Evolutionary conservation across 2,113 vertebrate species (phyloP).

Genomic region (Scopus umbretta): DNA sequence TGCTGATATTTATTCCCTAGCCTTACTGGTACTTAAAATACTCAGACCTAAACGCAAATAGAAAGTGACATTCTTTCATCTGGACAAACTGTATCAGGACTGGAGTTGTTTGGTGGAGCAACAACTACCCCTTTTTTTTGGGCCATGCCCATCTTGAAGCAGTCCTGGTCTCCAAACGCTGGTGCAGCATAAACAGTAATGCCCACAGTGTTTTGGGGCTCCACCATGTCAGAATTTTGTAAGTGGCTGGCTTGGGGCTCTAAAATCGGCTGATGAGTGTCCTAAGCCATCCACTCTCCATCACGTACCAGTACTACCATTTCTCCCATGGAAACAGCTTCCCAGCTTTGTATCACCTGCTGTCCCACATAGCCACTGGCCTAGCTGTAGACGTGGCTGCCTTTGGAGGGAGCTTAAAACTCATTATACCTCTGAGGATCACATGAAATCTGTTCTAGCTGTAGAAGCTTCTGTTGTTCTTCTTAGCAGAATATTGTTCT

Average conservation of each 20-base stretch:
- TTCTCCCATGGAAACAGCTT: background rate
- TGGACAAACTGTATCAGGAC: background rate
- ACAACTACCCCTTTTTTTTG: background rate
- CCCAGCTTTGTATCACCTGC: background rate
- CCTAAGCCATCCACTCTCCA: background rate
- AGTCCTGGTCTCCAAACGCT: background rate
- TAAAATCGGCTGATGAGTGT: background rate
- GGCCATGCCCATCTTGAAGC: background rate
- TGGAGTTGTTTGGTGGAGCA: background rate
- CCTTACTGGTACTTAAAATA: background rate
- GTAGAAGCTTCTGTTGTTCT: background rate
- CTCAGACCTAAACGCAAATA: background rate
- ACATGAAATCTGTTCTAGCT: background rate
- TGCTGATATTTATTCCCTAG: background rate
- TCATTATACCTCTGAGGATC: background rate
- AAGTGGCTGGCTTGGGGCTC: background rate
- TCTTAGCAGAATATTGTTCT: background rate
- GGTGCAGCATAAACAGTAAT: background rate
- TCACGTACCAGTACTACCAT: rapidly evolving
- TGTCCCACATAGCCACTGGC: background rate
- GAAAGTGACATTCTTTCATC: background rate
- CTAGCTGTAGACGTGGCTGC: background rate
- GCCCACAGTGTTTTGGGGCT: background rate
- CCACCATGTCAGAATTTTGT: background rate
- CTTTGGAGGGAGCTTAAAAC: background rate